phyloP scores from a whole-genome alignment of 1,140 invertebrate genomes.

The Drosophila mojavensis region DNA sequence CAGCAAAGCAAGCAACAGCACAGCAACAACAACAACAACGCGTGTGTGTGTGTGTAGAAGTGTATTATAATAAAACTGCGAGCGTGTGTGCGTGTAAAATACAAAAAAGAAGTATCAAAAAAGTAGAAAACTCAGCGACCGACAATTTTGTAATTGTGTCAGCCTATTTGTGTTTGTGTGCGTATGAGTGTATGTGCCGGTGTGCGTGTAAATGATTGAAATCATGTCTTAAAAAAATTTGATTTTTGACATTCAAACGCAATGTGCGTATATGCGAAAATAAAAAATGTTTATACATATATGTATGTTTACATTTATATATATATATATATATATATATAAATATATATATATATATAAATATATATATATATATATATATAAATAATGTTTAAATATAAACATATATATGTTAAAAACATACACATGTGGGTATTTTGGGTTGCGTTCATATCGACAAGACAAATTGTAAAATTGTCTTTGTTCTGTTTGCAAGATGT shows the following conservation, averaged over 20 bases:
- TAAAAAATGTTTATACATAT: slow-evolving; percentile 3
- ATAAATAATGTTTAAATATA: neutral
- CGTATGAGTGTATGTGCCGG: slow-evolving; percentile 10
- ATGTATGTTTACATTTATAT: slow-evolving; percentile 10
- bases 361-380: slow-evolving; percentile 6
- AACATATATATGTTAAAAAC: neutral
- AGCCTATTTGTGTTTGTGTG: slow-evolving; percentile 39
- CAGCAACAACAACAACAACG: slow-evolving; percentile 49
- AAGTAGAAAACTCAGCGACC: slow-evolving; percentile 43
- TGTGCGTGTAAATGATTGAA: slow-evolving; percentile 57
- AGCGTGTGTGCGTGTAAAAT: slow-evolving; percentile 23
- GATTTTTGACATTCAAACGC: slow-evolving; percentile 48
- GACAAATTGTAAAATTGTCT: slow-evolving; percentile 76
- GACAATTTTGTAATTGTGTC: slow-evolving; percentile 67
- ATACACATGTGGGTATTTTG: neutral
- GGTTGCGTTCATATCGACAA: slow-evolving; percentile 25
- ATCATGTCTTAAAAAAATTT: slow-evolving; percentile 61
- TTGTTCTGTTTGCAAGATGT: slow-evolving; percentile 52
- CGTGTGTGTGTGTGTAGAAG: slow-evolving; percentile 38
- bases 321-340: neutral
- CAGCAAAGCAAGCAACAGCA: slow-evolving; percentile 59
- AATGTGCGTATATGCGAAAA: neutral
- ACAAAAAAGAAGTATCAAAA: slow-evolving; percentile 53
- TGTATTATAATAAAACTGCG: slow-evolving; percentile 51
- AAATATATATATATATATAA: neutral